phyloP scores from a whole-genome alignment of 1,140 invertebrate species.

The Diabrotica virgifera region DNA sequence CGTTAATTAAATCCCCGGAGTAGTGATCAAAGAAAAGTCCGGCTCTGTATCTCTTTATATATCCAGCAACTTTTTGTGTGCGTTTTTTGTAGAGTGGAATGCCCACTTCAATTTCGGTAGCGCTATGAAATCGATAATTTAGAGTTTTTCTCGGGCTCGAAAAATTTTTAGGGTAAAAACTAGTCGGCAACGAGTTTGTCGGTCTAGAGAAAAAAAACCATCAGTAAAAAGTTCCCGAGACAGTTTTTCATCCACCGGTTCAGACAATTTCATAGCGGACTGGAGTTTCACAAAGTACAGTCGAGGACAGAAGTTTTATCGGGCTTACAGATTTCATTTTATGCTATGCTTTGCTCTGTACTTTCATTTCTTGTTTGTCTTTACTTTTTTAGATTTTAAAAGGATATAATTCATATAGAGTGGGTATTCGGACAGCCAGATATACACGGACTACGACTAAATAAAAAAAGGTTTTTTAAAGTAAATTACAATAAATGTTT shows the following conservation, averaged over 20 bases:
- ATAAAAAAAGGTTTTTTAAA: too few species aligned
- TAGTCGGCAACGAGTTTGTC: conserved; percentile 42
- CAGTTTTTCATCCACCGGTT: conserved; percentile 40
- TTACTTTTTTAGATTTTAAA: too few species aligned
- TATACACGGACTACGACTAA: too few species aligned
- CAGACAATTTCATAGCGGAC: conserved; percentile 24
- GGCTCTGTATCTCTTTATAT: conserved; percentile 16
- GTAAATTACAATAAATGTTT: too few species aligned
- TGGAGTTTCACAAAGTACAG: conserved; percentile 19
- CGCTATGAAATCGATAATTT: conserved; percentile 42
- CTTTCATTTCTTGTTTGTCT: not conserved
- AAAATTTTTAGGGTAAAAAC: conserved; percentile 42
- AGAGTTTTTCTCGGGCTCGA: conserved; percentile 36
- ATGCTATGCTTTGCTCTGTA: not conserved
- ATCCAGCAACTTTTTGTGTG: conserved; percentile 30
- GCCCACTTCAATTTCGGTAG: conserved; percentile 40
- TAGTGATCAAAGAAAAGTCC: not conserved
- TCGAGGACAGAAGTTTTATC: conserved; percentile 13
- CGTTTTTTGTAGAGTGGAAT: conserved; percentile 33
- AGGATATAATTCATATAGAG: too few species aligned
- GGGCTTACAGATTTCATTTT: conserved; percentile 2
- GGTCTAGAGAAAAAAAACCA: conserved; percentile 35
- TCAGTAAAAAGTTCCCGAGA: conserved; percentile 39
- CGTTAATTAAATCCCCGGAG: too few species aligned
- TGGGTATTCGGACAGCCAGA: too few species aligned